phyloP scores from a whole-genome alignment of 2,888 invertebrate species.

The Rotaria sp. region DNA sequence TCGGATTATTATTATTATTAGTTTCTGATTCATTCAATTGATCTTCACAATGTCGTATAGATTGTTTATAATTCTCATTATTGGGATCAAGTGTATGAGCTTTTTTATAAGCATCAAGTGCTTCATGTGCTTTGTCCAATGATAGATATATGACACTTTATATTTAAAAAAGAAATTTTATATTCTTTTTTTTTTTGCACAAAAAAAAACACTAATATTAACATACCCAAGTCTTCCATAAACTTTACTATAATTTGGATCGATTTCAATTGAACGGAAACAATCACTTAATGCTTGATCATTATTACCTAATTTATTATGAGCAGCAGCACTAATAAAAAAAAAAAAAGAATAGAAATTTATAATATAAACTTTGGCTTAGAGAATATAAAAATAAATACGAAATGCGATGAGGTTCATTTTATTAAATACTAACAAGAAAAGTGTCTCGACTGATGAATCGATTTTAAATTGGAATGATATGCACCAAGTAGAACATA shows the following conservation, averaged over 20 bases:
- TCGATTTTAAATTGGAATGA: no score
- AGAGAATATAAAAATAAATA: no score
- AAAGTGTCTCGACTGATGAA: no score
- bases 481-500: no score
- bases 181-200: neutral
- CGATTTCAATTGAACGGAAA: constrained; percentile 75
- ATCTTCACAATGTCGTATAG: constrained; percentile 75
- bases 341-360: no score
- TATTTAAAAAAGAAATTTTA: neutral
- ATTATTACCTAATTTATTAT: constrained; percentile 77
- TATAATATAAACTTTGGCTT: no score
- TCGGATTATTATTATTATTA: neutral
- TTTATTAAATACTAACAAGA: no score
- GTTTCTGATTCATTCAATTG: constrained; percentile 55
- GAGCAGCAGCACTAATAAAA: constrained; percentile 73
- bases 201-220: neutral
- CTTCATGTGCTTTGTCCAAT: constrained; percentile 73
- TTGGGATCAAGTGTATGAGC: constrained; percentile 83
- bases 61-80: constrained; percentile 79
- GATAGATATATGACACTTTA: constrained; percentile 71
- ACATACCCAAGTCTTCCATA: constrained; percentile 75
- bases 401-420: no score
- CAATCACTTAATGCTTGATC: constrained; percentile 80
- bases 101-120: constrained; percentile 74
- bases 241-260: constrained; percentile 86